Evolutionary conservation across 2,797 vertebrate species (phyloP), one percentile per base, ranked within the genome.

Genomic region (Pampus argenteus): DNA sequence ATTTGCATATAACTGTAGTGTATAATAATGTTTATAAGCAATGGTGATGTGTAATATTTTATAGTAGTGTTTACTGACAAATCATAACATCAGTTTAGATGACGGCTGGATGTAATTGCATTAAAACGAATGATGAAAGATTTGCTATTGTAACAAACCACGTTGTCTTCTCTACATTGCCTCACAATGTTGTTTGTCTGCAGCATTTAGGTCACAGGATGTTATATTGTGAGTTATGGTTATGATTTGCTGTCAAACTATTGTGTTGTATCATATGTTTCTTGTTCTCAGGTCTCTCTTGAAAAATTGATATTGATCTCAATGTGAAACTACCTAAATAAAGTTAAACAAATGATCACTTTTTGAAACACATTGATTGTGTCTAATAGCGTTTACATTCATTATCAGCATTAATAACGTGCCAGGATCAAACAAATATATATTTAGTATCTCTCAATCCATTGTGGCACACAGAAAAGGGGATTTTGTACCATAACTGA

Each of bases 121-220:
- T 18, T 23, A 34, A 17, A 29, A 23, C 5, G 0, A 14, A 17
- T 36, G 7, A 69, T 66, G 22, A 54, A 6, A 0, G 0, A 5
- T 8, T 47, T 60, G 40, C 3, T 1, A 45, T 67, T 31, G 23
- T 36, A 28, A 17, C 18, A 36, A 4, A 60, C 3, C 6, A 70
- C 36, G 14, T n/a, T 14, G 47, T 34, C 5, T 60, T 23, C 5
- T 34, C 1, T 42, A 18, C 5, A 22, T 50, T 40, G 17, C 17
- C 1, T 28, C 26, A 34, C 61, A 6, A 17, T 59, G 31, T 44
- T 1, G 31, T 44, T 1, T 50, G 36, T 20, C 9, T 20, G 25
- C n/a, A 42, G 31, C 31, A 79, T 75, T 22, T 50, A 76, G 62
- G 71, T 86, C 71, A 80, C 63, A 72, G 80, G 82, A 86, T 78